Percentiles rank a stretch among this genome's conserved stretches.
Evolutionary conservation across 2,797 vertebrate genomes (phyloP).

Genomic region (Streptopelia turtur): DNA sequence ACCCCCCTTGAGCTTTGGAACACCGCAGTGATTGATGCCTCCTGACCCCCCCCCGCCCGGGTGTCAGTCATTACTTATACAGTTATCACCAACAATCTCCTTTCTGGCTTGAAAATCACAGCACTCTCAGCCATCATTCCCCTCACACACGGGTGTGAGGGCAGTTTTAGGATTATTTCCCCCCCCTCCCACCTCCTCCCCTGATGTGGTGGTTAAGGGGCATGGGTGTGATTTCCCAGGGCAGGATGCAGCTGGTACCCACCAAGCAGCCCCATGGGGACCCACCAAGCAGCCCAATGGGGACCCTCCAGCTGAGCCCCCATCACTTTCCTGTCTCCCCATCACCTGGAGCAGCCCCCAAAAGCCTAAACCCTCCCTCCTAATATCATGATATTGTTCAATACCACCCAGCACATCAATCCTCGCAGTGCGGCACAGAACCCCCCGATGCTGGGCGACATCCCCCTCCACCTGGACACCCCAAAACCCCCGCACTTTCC

Average conservation of each 20-base stretch:
- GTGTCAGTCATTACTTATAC: constrained; percentile 3
- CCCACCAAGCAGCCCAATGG: rapidly evolving
- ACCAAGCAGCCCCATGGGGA: rapidly evolving
- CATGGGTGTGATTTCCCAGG: neutral
- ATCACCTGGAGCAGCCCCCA: neutral
- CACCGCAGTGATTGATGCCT: neutral
- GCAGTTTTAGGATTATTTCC: rapidly evolving
- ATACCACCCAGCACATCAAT: neutral
- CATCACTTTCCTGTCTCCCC: neutral
- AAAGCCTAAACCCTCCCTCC: neutral
- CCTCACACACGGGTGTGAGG: rapidly evolving
- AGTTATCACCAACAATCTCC: constrained; percentile 24
- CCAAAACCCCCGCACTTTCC: neutral
- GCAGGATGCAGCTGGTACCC: neutral
- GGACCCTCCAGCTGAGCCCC: rapidly evolving
- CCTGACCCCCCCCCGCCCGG: neutral
- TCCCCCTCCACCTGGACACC: neutral
- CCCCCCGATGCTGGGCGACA: rapidly evolving
- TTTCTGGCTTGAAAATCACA: constrained; percentile 23
- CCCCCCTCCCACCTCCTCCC: neutral
- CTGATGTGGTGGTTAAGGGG: neutral
- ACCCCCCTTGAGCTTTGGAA: neutral
- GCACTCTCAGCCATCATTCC: neutral
- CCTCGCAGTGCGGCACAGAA: rapidly evolving
- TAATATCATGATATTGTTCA: rapidly evolving